Base-by-base conservation (phyloP, 2,797 vertebrate genomes). In the Euthynnus affinis region DNA sequence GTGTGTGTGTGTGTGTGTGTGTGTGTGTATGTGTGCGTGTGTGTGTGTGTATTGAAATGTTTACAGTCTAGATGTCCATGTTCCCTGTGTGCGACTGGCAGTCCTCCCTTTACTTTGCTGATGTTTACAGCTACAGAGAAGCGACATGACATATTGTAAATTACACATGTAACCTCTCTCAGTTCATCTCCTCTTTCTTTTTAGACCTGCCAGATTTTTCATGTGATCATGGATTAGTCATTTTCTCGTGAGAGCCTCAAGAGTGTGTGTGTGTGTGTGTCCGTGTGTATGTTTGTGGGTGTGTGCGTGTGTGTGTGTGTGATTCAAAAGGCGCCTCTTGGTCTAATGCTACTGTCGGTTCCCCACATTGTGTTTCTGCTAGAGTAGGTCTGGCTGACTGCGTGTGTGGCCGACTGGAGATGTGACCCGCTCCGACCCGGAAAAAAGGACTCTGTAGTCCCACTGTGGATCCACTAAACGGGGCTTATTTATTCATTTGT, bases 21-120 rank as follows among this genome's bases (percentile, higher is more conserved):
- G 68, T 15, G 63, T 23, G 59, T 27, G 32, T 3, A 73, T 80
- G 57, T 27, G 74, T 63, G 77, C 27, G 64, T 67, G 71, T 65
- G 71, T 71, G 69, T 72, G 18, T 84, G 86, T 87, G 70, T 90
- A 72, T 89, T 87, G 83, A 89, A 88, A 91, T 93, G 94, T 95
- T 94, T 93, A 93, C 93, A 92, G 90, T 91, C 71, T 88, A 89
- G 87, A 81, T 86, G 87, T 88, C 82, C 87, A 89, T 90, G 87
- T 91, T 79, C 82, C 87, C 77, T 68, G 83, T 89, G 90, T 80
- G 80, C 44, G 76, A 83, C 84, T 86, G 92, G 86, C 89, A 91
- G 87, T 92, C 92, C 86, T 93, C 92, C 92, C 90, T 94, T 93
- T 94, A 89, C 92, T 90, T 91, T 93, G 91, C 92, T 90, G 88